These are phyloP conservation scores for Halcyon chelicuti DNA, from an alignment of 2,797 vertebrate species.

Conservation along the genomic window DNA sequence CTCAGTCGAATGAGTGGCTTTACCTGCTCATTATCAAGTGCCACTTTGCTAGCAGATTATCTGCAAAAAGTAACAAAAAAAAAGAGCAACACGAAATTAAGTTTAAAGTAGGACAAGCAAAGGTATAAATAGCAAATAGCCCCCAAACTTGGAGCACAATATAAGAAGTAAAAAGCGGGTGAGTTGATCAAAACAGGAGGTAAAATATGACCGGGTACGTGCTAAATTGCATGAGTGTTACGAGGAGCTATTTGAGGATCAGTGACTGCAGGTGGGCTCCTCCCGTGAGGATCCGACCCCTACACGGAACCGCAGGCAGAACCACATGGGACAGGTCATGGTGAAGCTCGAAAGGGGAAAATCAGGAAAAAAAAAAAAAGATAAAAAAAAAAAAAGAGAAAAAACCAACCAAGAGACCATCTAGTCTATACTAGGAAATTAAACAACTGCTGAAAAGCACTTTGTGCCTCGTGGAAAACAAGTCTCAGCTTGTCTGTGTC, in stretches of 20 bases:
- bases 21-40: background rate
- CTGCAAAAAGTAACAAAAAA: background rate
- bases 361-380: too few species aligned
- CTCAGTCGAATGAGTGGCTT: background rate
- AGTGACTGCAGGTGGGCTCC: background rate
- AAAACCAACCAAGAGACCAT: background rate
- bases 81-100: background rate
- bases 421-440: background rate
- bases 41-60: background rate
- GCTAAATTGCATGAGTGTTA: background rate
- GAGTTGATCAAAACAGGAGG: background rate
- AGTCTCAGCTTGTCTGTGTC: background rate
- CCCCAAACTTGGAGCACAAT: background rate
- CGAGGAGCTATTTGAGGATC: background rate
- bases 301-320: background rate
- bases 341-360: background rate
- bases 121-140: background rate
- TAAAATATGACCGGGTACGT: rapidly evolving
- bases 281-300: background rate
- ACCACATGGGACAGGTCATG: background rate
- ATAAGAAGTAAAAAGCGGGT: background rate
- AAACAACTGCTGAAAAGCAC: background rate
- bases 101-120: background rate
- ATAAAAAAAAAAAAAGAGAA: background rate
- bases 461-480: background rate